Evolutionary conservation across 2,113 vertebrate genomes (phyloP).

Genomic region (Pluvialis apricaria): DNA sequence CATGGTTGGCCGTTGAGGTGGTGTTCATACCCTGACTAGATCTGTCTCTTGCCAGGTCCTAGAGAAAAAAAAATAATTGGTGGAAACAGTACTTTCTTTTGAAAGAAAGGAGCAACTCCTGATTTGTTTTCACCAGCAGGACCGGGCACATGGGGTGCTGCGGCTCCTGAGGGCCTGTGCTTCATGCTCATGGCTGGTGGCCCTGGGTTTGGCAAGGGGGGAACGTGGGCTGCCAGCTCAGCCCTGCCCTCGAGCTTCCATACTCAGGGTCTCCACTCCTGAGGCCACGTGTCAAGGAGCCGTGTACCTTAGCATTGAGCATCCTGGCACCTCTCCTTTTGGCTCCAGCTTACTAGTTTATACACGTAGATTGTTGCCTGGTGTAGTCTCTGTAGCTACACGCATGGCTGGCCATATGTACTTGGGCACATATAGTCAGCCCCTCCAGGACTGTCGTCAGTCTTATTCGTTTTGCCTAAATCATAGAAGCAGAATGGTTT

Average conservation of each 20-base stretch:
- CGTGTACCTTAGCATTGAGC: background rate
- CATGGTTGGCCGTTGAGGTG: background rate
- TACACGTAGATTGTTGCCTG: fast-evolving
- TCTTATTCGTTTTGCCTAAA: background rate
- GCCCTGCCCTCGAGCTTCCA: background rate
- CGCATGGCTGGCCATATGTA: fast-evolving
- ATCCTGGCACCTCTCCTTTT: background rate
- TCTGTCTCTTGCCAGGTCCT: background rate
- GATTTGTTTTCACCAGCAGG: background rate
- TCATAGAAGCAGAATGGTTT: too few relatives aligned
- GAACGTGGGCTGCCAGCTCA: fast-evolving
- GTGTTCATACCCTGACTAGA: background rate
- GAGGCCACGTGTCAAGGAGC: fast-evolving
- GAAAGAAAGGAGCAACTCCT: background rate
- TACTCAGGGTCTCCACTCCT: background rate
- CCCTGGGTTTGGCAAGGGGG: background rate
- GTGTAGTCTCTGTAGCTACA: background rate
- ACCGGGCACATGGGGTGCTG: fast-evolving
- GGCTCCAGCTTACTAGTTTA: background rate
- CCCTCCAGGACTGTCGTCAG: background rate
- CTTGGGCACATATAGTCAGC: background rate
- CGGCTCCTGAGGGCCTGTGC: background rate
- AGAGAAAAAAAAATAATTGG: background rate
- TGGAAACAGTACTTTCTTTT: background rate
- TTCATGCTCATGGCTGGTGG: background rate